Evolutionary conservation across 2,888 invertebrate genomes (phyloP).

Genomic region (Xestia rhomboidea): DNA sequence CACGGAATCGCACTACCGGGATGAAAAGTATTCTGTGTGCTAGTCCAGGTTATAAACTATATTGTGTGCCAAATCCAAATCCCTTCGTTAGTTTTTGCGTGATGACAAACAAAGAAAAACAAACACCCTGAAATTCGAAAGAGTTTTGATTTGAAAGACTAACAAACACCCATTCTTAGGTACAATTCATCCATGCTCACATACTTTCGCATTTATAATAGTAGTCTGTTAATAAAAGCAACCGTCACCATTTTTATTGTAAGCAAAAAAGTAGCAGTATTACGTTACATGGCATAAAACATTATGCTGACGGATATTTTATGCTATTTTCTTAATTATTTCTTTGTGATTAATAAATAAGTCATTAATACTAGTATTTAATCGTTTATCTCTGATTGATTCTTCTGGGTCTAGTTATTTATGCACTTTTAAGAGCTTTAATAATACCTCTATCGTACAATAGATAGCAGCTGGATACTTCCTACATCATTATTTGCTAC

Average conservation of each 20-base stretch:
- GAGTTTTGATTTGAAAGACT: too few species aligned
- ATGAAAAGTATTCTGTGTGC: background rate
- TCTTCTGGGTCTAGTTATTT: background rate
- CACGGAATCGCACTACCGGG: background rate
- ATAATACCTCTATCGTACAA: background rate
- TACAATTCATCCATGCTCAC: background rate
- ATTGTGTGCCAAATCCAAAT: background rate
- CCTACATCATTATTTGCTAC: constrained; percentile 19
- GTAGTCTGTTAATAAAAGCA: background rate
- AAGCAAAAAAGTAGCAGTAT: background rate
- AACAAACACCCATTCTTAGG: background rate
- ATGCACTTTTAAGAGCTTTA: background rate
- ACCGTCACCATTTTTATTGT: background rate
- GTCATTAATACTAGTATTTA: background rate
- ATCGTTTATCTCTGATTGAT: background rate
- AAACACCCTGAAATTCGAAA: too few species aligned
- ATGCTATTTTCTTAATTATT: background rate
- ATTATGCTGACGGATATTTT: background rate
- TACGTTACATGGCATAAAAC: background rate
- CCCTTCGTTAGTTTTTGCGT: background rate
- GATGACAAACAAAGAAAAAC: too few species aligned
- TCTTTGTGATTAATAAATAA: too few species aligned
- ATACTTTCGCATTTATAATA: background rate
- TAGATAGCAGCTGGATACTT: constrained; percentile 4
- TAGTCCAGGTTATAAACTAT: background rate